A percentile compares a stretch with the other conserved stretches of the same genome.
These are phyloP conservation scores for Aramus guarauna DNA, from an alignment of 2,113 vertebrate species.

Conservation along the genomic window DNA sequence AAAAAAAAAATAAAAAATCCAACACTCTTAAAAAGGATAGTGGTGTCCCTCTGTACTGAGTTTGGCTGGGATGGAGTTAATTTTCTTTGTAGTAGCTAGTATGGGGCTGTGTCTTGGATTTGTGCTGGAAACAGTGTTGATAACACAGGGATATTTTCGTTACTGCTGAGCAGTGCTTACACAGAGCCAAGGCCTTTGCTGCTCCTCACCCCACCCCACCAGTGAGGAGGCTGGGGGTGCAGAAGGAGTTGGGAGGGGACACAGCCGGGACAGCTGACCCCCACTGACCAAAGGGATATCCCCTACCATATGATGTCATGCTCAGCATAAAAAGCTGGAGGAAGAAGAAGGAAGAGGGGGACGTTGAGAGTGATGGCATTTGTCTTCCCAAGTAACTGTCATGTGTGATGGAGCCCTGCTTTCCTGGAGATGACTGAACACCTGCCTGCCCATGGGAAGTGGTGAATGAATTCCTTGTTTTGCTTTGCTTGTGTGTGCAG, in stretches of 20 bases:
- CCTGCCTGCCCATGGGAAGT: not conserved
- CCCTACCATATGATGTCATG: fast-evolving
- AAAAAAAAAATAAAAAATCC: not conserved
- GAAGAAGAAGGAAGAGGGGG: not conserved
- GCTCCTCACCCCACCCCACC: not conserved
- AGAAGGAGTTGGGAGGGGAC: not conserved
- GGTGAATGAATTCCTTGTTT: not conserved
- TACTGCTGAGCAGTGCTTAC: not conserved
- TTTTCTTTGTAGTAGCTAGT: not conserved
- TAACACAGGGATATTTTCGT: not conserved
- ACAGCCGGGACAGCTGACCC: not conserved
- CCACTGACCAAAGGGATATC: not conserved
- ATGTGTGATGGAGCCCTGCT: fast-evolving
- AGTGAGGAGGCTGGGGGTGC: fast-evolving
- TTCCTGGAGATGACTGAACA: not conserved
- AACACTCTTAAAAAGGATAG: not conserved
- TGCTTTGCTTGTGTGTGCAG: fast-evolving
- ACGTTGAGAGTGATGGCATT: fast-evolving
- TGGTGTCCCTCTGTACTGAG: fast-evolving
- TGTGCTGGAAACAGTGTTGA: not conserved
- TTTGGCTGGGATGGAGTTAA: not conserved
- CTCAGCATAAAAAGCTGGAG: not conserved
- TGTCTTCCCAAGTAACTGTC: not conserved
- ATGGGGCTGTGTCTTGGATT: not conserved
- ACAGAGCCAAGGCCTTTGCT: not conserved